Base-by-base conservation (phyloP, 1,140 invertebrate genomes). In the Probaryconus sp. region DNA sequence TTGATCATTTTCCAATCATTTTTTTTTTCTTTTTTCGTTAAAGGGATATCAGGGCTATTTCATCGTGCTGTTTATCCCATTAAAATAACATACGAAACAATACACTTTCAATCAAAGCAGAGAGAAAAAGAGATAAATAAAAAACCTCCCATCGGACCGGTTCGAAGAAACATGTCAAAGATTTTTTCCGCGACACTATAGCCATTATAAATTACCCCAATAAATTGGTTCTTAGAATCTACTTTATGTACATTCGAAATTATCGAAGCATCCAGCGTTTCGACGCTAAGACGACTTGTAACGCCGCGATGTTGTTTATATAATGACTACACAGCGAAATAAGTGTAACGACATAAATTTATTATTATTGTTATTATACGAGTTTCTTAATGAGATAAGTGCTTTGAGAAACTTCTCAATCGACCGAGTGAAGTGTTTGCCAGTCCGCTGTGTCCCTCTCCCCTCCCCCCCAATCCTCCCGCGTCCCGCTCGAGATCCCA, bases 351-450 rank as follows among this genome's bases (percentile, higher is more conserved):
- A 55, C 31, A 48, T 61, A 61, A 61, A 67, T 67, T 47, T 55
- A 14, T 20, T 63, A 67, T 67, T 65, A 60, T 65, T 58, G 17
- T 65, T 60, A 60, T 61, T 60, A 45, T 65, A 30, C 43, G 42
- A 67, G 10, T 55, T 67, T 61, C 56, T 61, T 73, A 73, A 73
- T 67, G 70, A 61, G 70, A 67, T 37, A 53, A 67, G 48, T 45
- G 42, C 61, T 65, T 61, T 65, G 38, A 64, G 60, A 73, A 73
- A 53, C 53, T 65, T 53, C 38, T 67, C 53, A 65, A 73, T 73
- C 69, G 61, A 40, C 26, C 42, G n/a, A 26, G 37, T 9, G 45
- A 60, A 21, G 43, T 28, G 53, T 60, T 53, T 30, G 31, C 50
- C 11, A 31, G 28, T 26, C 40, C 18, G 35, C 24, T 31, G n/a